Evolutionary conservation across 2,888 invertebrate species (phyloP).

Genomic region (Clistopyga incitator): DNA sequence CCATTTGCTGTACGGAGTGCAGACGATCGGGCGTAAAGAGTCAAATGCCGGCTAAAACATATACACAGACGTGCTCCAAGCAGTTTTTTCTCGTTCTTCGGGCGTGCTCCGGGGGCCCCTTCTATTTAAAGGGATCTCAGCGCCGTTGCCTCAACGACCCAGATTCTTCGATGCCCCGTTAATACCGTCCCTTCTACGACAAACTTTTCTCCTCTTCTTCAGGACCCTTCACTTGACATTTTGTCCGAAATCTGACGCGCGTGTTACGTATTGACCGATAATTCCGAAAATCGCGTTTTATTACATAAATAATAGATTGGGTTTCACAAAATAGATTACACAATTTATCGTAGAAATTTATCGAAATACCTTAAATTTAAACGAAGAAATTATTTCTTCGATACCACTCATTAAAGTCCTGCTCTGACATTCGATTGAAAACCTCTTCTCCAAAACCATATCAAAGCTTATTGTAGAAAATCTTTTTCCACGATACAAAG

Average conservation of each 20-base stretch:
- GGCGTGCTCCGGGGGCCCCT: background rate
- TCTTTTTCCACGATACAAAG: too few relatives aligned
- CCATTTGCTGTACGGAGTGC: background rate
- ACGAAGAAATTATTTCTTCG: too few relatives aligned
- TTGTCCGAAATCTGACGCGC: background rate
- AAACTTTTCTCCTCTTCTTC: background rate
- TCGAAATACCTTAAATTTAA: too few relatives aligned
- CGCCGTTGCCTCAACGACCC: conserved; percentile 45
- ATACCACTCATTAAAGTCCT: too few relatives aligned
- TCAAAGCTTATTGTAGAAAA: too few relatives aligned
- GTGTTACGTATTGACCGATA: too few relatives aligned
- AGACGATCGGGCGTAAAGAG: background rate
- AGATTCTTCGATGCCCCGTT: conserved; percentile 64
- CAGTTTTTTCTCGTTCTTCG: conserved; percentile 10
- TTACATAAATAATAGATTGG: too few relatives aligned
- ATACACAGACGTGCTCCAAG: background rate
- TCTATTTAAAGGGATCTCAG: background rate
- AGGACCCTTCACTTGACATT: background rate
- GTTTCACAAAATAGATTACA: too few relatives aligned
- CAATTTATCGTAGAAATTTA: too few relatives aligned
- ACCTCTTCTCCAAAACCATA: too few relatives aligned
- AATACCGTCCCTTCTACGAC: conserved; percentile 38
- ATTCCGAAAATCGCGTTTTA: too few relatives aligned
- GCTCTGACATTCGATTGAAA: too few relatives aligned
- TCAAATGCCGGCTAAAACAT: background rate